These are phyloP conservation scores for Arion vulgaris DNA, from an alignment of 1,140 invertebrate species.

Conservation along the genomic window DNA sequence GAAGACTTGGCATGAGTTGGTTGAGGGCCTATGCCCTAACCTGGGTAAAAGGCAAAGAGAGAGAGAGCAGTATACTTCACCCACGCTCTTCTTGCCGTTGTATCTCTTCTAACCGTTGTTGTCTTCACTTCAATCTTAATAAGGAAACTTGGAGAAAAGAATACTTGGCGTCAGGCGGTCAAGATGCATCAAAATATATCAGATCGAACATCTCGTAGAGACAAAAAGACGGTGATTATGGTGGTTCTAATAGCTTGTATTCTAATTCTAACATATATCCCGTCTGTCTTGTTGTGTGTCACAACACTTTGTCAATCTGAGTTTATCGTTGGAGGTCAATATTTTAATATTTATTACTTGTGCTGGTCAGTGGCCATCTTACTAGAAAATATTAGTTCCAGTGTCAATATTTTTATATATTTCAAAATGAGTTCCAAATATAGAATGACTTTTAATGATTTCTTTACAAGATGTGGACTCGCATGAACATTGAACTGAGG, in stretches of 20 bases:
- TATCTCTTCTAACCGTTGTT: background rate
- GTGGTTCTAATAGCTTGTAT: background rate
- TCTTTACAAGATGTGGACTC: too few relatives aligned
- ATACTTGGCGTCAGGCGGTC: background rate
- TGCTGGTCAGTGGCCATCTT: background rate
- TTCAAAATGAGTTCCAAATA: too few relatives aligned
- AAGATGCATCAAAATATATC: background rate
- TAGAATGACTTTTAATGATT: too few relatives aligned
- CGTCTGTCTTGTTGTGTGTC: background rate
- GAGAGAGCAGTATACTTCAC: too few relatives aligned
- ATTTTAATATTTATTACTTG: background rate
- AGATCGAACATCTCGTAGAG: background rate
- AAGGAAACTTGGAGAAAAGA: background rate
- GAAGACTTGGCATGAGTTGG: too few relatives aligned
- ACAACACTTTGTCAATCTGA: background rate
- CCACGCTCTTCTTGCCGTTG: background rate
- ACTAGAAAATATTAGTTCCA: slow-evolving; percentile 3
- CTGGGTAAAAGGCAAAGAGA: too few relatives aligned
- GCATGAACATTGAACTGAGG: too few relatives aligned
- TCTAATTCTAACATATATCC: slow-evolving; percentile 6
- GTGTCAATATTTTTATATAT: slow-evolving; percentile 23
- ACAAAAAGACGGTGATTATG: background rate
- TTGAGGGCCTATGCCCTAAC: too few relatives aligned
- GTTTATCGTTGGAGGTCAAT: background rate
- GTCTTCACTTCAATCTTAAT: background rate